Base-by-base conservation (phyloP, 2,888 invertebrate genomes). In the Chironomus tentans region DNA sequence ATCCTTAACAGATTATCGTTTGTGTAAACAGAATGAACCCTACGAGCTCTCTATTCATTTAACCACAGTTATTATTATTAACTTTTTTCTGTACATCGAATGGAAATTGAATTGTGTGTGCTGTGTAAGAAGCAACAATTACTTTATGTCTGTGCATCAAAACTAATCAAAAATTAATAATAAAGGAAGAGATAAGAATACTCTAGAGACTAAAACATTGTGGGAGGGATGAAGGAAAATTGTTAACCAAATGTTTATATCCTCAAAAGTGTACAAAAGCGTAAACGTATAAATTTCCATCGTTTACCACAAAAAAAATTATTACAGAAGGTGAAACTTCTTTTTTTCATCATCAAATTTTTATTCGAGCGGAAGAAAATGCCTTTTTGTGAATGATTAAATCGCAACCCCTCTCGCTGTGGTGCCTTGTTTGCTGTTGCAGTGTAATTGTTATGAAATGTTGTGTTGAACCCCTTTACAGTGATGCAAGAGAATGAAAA, bases 121-220 rank as follows among this genome's bases (percentile, higher is more conserved):
- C 10, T 38, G 38, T n/a, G n/a, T n/a, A 38, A 38, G 10, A 38
- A 38, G 70, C 21, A 70, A 70, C 70, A 70, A 70, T 70, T 70
- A 50, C 24, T 56, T 56, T 2, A 4, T n/a, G n/a, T 56, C 21
- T 15, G 50, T 56, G 24, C 71, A 50, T 71, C 71, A 71, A 71
- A 71, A 71, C 71, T 71, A 71, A 71, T 71, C 71, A 71, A 71
- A 71, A 71, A 24, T 50, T 50, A 71, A 71, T 71, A 70, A 70
- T 47, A 70, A 70, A 38, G 38, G 38, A 38, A 38, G 38, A 38
- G n/a, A 56, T 56, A 56, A 56, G 15, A 15, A 15, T 7, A 2
- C 56, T 46, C 15, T 2, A 46, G 28, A 61, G 65, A 50, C 6
- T 46, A 38, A 18, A 73, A 21, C 62, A 62, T 50, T 62, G n/a